Evolutionary conservation across 2,888 invertebrate genomes (phyloP).

Genomic region (Chrysomela aeneicollis): DNA sequence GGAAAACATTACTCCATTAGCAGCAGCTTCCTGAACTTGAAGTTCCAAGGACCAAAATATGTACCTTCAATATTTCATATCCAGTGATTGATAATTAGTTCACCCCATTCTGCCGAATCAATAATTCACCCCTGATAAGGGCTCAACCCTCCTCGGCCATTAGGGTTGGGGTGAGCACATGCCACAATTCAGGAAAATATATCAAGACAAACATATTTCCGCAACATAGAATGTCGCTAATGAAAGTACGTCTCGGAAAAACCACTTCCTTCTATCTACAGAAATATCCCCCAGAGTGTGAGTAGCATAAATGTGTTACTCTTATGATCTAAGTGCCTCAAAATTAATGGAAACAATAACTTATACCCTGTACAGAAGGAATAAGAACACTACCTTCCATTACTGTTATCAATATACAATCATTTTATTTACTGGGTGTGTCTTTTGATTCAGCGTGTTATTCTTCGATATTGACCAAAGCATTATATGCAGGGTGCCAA

Average conservation of each 20-base stretch:
- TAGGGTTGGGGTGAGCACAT: background rate
- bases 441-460: no score
- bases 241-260: background rate
- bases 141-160: background rate
- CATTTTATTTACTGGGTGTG: no score
- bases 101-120: no score
- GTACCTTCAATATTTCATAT: no score
- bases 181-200: background rate
- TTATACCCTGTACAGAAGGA: no score
- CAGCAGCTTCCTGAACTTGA: background rate
- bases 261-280: background rate
- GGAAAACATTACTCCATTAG: background rate
- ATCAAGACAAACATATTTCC: background rate
- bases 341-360: background rate
- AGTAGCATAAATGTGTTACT: background rate
- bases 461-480: no score
- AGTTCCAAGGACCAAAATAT: background rate
- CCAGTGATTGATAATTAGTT: no score
- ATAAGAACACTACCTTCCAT: no score
- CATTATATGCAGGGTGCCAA: no score
- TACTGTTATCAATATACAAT: no score
- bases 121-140: no score
- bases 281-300: background rate
- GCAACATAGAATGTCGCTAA: no score
- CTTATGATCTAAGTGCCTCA: background rate